Conservation (phyloP, 2,888 invertebrate genomes). For the Xanthorhoe spadicearia region DNA sequence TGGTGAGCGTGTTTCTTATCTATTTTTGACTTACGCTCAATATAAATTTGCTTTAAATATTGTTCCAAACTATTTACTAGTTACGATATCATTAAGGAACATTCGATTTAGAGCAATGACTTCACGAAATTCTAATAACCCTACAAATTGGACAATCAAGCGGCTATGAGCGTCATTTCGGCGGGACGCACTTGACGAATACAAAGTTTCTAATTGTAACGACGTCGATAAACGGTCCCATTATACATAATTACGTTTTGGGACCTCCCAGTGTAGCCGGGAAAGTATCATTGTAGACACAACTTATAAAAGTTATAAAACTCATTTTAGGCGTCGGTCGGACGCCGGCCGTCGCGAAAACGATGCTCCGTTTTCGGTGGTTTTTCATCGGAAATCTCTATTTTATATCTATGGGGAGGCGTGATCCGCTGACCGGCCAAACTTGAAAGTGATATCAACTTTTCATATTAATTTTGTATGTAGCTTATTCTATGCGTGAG, state of each 20-base stretch:
- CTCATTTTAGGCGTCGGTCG: conserved; percentile 57
- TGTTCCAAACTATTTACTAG: too few species aligned
- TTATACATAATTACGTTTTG: conserved; percentile 71
- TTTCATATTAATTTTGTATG: conserved; percentile 31
- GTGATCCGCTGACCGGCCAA: conserved; percentile 33
- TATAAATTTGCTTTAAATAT: too few species aligned
- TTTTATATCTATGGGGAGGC: conserved; percentile 35
- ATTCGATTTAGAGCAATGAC: conserved; percentile 18
- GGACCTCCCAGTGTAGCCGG: conserved; percentile 56
- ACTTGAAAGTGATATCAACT: conserved; percentile 31
- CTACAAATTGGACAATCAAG: conserved; percentile 36
- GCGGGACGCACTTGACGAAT: conserved; percentile 50
- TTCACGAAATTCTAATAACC: conserved; percentile 27
- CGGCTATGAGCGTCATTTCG: conserved; percentile 38
- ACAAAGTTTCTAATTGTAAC: conserved; percentile 70
- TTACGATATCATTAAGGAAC: not conserved
- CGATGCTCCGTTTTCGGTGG: conserved; percentile 38
- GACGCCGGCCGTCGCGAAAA: conserved; percentile 38
- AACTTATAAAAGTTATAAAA: conserved; percentile 70
- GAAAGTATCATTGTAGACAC: conserved; percentile 50
- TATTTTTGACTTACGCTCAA: too few species aligned
- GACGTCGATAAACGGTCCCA: conserved; percentile 67
- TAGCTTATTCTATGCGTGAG: conserved; percentile 2
- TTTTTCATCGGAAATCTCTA: conserved; percentile 40
- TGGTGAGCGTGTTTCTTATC: too few species aligned